phyloP scores from a whole-genome alignment of 2,113 vertebrate genomes.

The Cyanoramphus novaezelandiae region DNA sequence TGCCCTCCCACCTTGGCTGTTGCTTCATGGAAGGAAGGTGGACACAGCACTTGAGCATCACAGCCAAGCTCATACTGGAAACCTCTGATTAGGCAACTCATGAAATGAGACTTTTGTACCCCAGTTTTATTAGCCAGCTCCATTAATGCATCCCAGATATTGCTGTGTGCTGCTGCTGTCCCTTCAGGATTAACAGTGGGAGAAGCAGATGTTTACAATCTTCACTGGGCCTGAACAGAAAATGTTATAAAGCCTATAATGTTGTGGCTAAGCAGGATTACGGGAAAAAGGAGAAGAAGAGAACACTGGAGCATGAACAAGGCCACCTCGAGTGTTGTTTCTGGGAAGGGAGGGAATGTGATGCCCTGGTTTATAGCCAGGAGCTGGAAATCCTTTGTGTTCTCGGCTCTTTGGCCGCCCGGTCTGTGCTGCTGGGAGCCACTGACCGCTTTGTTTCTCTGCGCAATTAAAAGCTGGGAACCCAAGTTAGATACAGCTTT shows the following conservation, averaged over 20 bases:
- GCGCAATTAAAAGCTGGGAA: not conserved
- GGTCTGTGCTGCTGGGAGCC: not conserved
- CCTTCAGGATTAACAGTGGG: not conserved
- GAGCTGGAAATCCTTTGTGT: not conserved
- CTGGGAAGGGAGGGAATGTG: not conserved
- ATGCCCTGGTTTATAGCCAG: not conserved
- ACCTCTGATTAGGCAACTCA: not conserved
- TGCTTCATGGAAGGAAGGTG: not conserved
- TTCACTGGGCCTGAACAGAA: not conserved
- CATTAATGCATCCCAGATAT: not conserved
- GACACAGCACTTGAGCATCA: not conserved
- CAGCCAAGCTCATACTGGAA: not conserved
- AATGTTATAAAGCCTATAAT: not conserved
- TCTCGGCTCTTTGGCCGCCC: fast-evolving
- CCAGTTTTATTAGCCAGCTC: not conserved
- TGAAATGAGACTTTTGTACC: not conserved
- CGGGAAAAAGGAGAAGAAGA: not conserved
- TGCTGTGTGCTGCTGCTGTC: not conserved
- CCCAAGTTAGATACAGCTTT: not conserved
- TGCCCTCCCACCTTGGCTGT: not conserved
- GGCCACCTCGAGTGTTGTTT: not conserved
- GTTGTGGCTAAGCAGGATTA: not conserved
- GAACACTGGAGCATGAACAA: not conserved
- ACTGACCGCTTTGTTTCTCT: not conserved
- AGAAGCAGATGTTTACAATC: not conserved